Base-by-base conservation (phyloP, 2,113 vertebrate species). In the Oreotrochilus melanogaster region DNA sequence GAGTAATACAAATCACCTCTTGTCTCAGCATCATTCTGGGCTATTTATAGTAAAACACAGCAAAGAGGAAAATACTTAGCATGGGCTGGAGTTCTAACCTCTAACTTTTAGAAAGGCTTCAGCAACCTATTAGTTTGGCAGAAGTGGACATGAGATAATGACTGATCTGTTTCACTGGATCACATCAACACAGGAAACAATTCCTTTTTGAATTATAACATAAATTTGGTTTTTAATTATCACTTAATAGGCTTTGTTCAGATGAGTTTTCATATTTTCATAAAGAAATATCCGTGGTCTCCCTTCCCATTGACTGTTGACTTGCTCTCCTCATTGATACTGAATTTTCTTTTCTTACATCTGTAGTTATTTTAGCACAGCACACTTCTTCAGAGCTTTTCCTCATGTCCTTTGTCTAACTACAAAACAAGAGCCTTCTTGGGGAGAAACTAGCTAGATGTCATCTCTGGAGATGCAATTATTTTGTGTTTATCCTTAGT, bases 391-490 rank as follows among this genome's bases (percentile, higher is more conserved):
- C 18, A 72, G 67, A 85, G 78, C 17, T 66, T 93, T 93, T 67
- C 64, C 86, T 67, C 16, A 19, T 62, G 48, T 89, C 71, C 37
- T 90, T 75, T 66, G 48, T 58, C 66, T 47, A 76, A 88, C 74
- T 87, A 94, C 89, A 94, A 94, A 97, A 94, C 95, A 97, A 88
- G 66, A 35, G 6, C 53, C 80, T 73, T 97, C 98, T 98, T 83
- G 24, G 93, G 97, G 96, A 98, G 87, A 54, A 83, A 56, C 96
- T 94, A 96, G 92, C 97, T 97, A 62, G 74, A 11, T 74, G 93
- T 94, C 61, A 96, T 98, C 99, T 98, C 98, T 71, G 45, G 98
- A 98, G 99, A 97, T 79, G 91, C 97, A 98, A 98, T 99, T 99
- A 98, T 92, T 97, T 93, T 58, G 64, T 97, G 92, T 97, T 97